Evolutionary conservation across 1,140 invertebrate genomes (phyloP), one percentile per base, ranked within the genome.

Genomic region (Euura lappo): DNA sequence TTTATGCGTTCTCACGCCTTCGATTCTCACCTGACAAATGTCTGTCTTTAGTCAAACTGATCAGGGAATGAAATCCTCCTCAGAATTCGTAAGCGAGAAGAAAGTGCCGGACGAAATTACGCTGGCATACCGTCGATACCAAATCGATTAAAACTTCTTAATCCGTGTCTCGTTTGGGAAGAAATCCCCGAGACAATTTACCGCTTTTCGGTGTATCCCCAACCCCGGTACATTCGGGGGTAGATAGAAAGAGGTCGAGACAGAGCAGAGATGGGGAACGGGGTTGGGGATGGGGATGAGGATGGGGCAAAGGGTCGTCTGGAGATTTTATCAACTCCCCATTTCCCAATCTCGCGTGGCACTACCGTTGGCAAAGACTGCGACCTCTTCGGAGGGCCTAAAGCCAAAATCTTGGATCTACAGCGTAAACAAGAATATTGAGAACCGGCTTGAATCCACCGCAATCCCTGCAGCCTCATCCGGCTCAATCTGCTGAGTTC

Each of bases 401-500:
- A n/a, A 60, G 51, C 51, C 51, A 60, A 60, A 60, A 60, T 60
- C 51, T 60, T n/a, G 51, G 51, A 60, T 60, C 51, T 60, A 60
- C 51, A 8, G 51, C 51, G 51, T 60, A 60, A 60, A 60, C 51
- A 60, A 60, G 51, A 60, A 60, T 60, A 60, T 60, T 60, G 51
- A 60, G 51, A 60, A 60, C 51, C 51, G 51, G 13, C 51, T 60
- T n/a, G 51, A 60, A n/a, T 8, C 51, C 13, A 8, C 51, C 51
- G 10, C 51, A 60, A 60, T n/a, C 13, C 51, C 51, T 60, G 8
- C 51, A 8, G 8, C 44, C 42, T 68, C 66, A 6, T n/a, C 3
- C 66, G 44, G 6, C 66, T 68, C 66, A 68, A 68, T 68, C 66
- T 68, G 66, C 66, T 68, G 66, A 68, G 66, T 44, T 68, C 44